phyloP scores from a whole-genome alignment of 2,888 invertebrate species.

The Diloba caeruleocephala region DNA sequence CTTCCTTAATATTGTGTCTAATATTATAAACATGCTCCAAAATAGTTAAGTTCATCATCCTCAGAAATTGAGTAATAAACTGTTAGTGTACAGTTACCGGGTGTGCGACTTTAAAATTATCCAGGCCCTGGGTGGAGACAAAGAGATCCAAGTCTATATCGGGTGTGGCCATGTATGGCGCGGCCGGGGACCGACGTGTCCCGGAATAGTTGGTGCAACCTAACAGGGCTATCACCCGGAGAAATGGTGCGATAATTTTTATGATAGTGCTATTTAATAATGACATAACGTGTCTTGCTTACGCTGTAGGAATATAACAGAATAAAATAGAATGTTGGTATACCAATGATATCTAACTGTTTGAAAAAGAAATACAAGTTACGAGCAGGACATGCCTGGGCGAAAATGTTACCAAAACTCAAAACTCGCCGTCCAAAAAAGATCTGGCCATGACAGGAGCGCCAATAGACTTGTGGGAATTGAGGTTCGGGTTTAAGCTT shows the following conservation, averaged over 20 bases:
- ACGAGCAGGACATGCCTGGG: too few relatives aligned
- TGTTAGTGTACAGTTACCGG: conserved; percentile 32
- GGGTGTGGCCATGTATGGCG: conserved; percentile 67
- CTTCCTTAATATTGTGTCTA: neutral
- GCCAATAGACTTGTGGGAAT: too few relatives aligned
- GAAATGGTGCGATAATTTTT: conserved; percentile 11
- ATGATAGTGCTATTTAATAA: too few relatives aligned
- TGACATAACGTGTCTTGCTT: too few relatives aligned
- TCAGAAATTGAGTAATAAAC: conserved; percentile 15
- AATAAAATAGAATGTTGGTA: too few relatives aligned
- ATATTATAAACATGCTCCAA: conserved; percentile 13
- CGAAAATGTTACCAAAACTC: too few relatives aligned
- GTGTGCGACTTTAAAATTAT: conserved; percentile 51
- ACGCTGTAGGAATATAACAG: too few relatives aligned
- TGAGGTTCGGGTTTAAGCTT: too few relatives aligned
- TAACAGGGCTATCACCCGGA: conserved; percentile 57
- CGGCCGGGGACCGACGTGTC: conserved; percentile 55
- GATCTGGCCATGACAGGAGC: too few relatives aligned
- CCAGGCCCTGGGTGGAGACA: conserved; percentile 44
- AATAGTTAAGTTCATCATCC: conserved; percentile 35
- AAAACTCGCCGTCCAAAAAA: too few relatives aligned
- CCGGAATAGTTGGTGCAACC: conserved; percentile 64
- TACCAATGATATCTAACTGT: too few relatives aligned
- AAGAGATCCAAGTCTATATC: conserved; percentile 59
- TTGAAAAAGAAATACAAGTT: too few relatives aligned